Evolutionary conservation across 2,888 invertebrate genomes (phyloP), one percentile per base, ranked within the genome.

Genomic region (Eledona agricola): DNA sequence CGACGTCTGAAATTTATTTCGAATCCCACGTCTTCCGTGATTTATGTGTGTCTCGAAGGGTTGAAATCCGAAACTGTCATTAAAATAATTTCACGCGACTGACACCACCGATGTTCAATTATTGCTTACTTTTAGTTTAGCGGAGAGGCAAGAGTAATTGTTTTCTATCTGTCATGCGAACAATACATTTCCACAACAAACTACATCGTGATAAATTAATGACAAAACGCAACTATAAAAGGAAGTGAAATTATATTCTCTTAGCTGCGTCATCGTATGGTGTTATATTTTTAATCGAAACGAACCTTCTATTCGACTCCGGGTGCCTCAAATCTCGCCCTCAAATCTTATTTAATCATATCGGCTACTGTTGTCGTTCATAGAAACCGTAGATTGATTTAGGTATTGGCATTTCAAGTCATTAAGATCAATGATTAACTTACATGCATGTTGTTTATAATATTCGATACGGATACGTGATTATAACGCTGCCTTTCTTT

Each of bases 161-260:
- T 69, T 70, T 70, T 70, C 66, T 63, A 68, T 67, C 67, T 69
- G 70, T 69, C 68, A 69, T 51, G 60, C 59, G 57, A 60, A 70
- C 70, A 69, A 70, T 66, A 59, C 61, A 57, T 62, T 64, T 64
- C 65, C 59, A 70, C 67, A 67, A 70, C 66, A 67, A 69, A 67
- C 67, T 65, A 63, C 65, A 55, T 62, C 62, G 65, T 69, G 69
- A 69, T 71, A 70, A 69, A 72, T 72, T 72, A 71, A 70, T 67
- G 69, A 70, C 69, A 70, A 65, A 69, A 68, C 64, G 60, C 62
- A 57, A 54, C 69, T 70, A 70, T 70, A 71, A 71, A 71, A 68
- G 70, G 70, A 67, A 68, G 68, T 69, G 63, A 65, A 69, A 70
- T 69, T 69, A 69, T 65, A 59, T 64, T 65, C 60, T 62, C 55